phyloP scores from a whole-genome alignment of 2,888 invertebrate genomes.

The Gymnosoma rotundatum region DNA sequence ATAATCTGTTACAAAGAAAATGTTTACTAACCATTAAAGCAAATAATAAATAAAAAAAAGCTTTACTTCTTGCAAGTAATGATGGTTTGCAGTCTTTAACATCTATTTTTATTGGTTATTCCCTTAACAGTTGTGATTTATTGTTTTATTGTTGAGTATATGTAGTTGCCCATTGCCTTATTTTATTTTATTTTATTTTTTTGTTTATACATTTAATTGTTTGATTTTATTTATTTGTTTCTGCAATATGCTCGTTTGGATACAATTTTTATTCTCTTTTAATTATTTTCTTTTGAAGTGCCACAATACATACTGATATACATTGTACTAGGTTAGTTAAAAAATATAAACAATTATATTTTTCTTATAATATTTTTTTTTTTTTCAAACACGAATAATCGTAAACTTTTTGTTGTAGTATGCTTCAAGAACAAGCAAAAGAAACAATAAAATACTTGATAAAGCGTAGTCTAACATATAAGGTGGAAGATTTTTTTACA shows the following conservation, averaged over 20 bases:
- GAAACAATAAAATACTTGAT: too few relatives aligned
- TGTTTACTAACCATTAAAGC: background rate
- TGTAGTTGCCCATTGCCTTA: constrained; percentile 36
- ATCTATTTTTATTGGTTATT: constrained; percentile 30
- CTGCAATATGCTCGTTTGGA: constrained; percentile 14
- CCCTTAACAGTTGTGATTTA: constrained; percentile 52
- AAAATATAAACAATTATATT: too few relatives aligned
- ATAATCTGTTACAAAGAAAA: background rate
- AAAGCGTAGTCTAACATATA: too few relatives aligned
- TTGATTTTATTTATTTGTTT: background rate
- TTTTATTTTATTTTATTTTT: constrained; percentile 29
- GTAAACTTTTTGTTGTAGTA: too few relatives aligned
- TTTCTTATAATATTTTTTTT: too few relatives aligned
- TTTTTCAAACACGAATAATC: too few relatives aligned
- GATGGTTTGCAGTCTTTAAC: constrained; percentile 22
- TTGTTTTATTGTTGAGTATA: constrained; percentile 53
- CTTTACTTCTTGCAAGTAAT: constrained; percentile 35
- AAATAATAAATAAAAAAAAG: constrained; percentile 21
- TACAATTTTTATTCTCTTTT: background rate
- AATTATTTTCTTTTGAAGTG: constrained; percentile 29
- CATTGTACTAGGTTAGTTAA: too few relatives aligned
- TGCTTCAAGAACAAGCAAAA: too few relatives aligned
- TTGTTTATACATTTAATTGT: background rate
- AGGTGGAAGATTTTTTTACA: too few relatives aligned
- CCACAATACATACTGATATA: constrained; percentile 6